A percentile compares a stretch with the other conserved stretches of the same genome.
phyloP scores from a whole-genome alignment of 2,113 vertebrate species.

The rat (Rattus norvegicus) region GRCr8 NC_086020.1:152719001-152719500 shows the following conservation, averaged over 20 bases:
- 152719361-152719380: not conserved
- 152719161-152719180: not conserved
- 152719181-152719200: slow-evolving; percentile 3
- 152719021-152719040: slow-evolving; percentile 42
- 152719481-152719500: too few species aligned
- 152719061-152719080: slow-evolving; percentile 32
- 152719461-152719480: too few species aligned
- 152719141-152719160: not conserved
- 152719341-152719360: not conserved
- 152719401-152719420: too few species aligned
- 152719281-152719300: not conserved
- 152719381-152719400: not conserved
- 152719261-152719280: not conserved
- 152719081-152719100: slow-evolving; percentile 24
- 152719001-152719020: slow-evolving; percentile 42
- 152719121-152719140: not conserved
- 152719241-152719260: not conserved
- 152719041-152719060: slow-evolving; percentile 46
- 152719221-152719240: not conserved
- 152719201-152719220: not conserved
- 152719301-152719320: not conserved
- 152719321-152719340: not conserved
- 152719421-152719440: too few species aligned
- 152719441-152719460: too few species aligned
- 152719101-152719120: not conserved